phyloP scores from a whole-genome alignment of 2,797 vertebrate genomes.

The Xerus rutilus region DNA sequence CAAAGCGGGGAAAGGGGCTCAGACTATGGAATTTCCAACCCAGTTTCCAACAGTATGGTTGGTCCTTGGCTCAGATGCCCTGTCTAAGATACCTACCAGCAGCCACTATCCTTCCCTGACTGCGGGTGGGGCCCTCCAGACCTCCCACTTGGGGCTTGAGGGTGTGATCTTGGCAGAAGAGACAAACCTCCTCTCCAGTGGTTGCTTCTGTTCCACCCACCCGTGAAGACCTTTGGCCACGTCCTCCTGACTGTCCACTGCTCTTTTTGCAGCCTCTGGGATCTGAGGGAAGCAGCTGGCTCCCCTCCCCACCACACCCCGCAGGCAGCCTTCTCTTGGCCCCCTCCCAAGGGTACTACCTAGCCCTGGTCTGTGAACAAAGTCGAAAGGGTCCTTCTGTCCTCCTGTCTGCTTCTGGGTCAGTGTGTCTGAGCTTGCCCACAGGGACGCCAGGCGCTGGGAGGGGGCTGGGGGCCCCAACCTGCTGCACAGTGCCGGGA shows the following conservation, averaged over 20 bases:
- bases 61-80: neutral
- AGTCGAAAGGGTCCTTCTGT: constrained; percentile 73
- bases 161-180: constrained; percentile 76
- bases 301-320: constrained; percentile 76
- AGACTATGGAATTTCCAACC: neutral
- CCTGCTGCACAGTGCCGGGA: constrained; percentile 80
- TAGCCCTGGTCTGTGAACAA: constrained; percentile 54
- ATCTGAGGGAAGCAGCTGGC: constrained; percentile 78
- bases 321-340: constrained; percentile 73
- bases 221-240: constrained; percentile 79
- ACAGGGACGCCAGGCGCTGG: constrained; percentile 66
- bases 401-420: constrained; percentile 74
- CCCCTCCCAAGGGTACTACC: constrained; percentile 76
- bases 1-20: neutral
- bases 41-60: neutral
- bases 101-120: neutral
- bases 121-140: constrained; percentile 56
- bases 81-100: constrained; percentile 27
- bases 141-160: constrained; percentile 77
- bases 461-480: constrained; percentile 74
- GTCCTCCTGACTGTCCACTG: constrained; percentile 73
- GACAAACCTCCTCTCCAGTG: constrained; percentile 68
- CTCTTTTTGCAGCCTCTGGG: constrained; percentile 57
- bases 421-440: constrained; percentile 77
- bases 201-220: constrained; percentile 78